phyloP scores from a whole-genome alignment of 2,113 vertebrate genomes.

The Dissostichus mawsoni region DNA sequence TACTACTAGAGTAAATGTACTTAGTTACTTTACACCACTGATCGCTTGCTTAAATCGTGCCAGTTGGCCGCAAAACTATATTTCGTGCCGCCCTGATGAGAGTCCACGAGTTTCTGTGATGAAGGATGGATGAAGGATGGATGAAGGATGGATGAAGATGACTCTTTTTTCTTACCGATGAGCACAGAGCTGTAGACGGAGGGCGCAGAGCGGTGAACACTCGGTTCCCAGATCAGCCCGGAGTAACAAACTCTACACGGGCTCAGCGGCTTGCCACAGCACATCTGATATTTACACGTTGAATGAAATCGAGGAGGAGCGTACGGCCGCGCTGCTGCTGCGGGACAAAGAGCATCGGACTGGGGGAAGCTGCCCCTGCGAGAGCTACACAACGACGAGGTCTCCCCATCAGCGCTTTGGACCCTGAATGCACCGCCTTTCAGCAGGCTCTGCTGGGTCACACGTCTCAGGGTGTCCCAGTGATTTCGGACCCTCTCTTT shows the following conservation, averaged over 20 bases:
- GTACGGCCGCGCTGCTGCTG: neutral
- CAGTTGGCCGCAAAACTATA: too few relatives aligned
- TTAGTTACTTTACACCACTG: too few relatives aligned
- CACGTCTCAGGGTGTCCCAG: conserved; percentile 65
- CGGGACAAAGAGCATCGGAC: neutral
- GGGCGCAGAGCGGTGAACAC: conserved; percentile 59
- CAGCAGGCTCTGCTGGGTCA: conserved; percentile 50
- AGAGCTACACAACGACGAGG: neutral
- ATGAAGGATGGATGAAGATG: neutral
- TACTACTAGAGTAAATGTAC: too few relatives aligned
- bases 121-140: conserved; percentile 9
- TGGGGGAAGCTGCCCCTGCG: conserved; percentile 43
- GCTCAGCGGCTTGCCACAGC: conserved; percentile 12
- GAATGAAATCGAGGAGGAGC: conserved; percentile 18
- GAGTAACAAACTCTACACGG: conserved; percentile 56
- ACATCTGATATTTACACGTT: conserved; percentile 1
- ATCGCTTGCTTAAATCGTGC: too few relatives aligned
- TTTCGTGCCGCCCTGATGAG: too few relatives aligned
- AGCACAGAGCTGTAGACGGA: conserved; percentile 67
- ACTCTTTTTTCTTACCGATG: conserved; percentile 74
- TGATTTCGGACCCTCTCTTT: conserved; percentile 31
- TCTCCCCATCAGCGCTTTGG: neutral
- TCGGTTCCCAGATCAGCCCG: conserved; percentile 61
- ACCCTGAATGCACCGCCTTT: conserved; percentile 7
- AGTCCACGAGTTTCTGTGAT: conserved; percentile 1